phyloP scores from a whole-genome alignment of 92 coral and sea anemone genomes.

The Zoanthus solanderi region DNA sequence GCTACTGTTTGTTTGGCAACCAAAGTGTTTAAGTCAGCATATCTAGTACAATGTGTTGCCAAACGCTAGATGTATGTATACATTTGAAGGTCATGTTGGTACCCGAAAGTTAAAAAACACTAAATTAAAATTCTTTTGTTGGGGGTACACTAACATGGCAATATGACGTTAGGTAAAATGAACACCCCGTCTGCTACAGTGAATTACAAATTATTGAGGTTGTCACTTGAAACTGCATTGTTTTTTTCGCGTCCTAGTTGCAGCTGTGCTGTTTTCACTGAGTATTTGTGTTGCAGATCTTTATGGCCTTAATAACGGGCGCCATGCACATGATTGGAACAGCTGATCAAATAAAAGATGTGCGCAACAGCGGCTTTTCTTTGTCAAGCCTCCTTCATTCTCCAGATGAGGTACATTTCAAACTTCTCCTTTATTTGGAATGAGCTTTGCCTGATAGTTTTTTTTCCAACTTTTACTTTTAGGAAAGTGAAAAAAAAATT shows the following conservation, averaged over 20 bases:
- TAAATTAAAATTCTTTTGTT: too few species aligned
- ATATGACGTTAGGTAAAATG: too few species aligned
- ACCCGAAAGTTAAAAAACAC: too few species aligned
- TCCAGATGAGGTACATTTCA: conserved; percentile 58
- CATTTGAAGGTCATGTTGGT: too few species aligned
- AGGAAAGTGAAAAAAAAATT: conserved; percentile 65
- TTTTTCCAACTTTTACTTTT: neutral
- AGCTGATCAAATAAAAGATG: conserved; percentile 75
- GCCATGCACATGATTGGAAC: conserved; percentile 88
- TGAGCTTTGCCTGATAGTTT: too few species aligned
- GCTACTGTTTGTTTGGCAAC: too few species aligned
- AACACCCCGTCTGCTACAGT: too few species aligned
- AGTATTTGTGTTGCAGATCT: conserved; percentile 60
- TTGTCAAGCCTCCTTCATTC: conserved; percentile 68
- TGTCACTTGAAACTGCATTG: neutral
- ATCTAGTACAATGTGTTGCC: too few species aligned
- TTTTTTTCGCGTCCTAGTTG: neutral
- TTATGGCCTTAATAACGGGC: conserved; percentile 87
- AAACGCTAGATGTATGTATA: too few species aligned
- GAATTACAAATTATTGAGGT: neutral
- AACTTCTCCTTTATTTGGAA: neutral
- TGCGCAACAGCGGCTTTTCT: conserved; percentile 62
- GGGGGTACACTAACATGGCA: too few species aligned
- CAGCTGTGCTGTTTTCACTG: neutral
- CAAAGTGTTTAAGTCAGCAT: too few species aligned